Evolutionary conservation across 2,797 vertebrate genomes (phyloP).

Genomic region (Helarctos malayanus): DNA sequence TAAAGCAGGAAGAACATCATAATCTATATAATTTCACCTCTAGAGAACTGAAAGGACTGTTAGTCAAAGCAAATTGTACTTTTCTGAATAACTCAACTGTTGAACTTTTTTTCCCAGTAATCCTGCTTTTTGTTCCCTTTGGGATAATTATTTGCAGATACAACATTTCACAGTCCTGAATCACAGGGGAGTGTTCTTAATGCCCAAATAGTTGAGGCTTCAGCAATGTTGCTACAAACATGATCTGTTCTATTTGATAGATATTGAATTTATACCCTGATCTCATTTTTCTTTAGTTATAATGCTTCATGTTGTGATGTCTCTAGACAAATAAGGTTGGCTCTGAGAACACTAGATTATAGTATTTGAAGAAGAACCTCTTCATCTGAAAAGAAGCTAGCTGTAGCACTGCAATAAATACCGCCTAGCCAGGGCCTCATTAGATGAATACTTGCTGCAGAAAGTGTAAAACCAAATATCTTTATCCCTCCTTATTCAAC

Average conservation of each 20-base stretch:
- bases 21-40: constrained; percentile 62
- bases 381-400: not conserved
- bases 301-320: not conserved
- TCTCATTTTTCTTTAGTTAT: constrained; percentile 52
- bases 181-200: constrained; percentile 75
- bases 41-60: constrained; percentile 62
- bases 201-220: constrained; percentile 65
- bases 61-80: constrained; percentile 52
- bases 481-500: not conserved
- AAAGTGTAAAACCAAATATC: not conserved
- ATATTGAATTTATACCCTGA: constrained; percentile 28
- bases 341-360: constrained; percentile 3
- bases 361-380: constrained; percentile 42
- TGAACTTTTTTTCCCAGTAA: constrained; percentile 33
- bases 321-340: not conserved
- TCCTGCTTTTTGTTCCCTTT: constrained; percentile 64
- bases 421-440: not conserved
- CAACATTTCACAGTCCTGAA: constrained; percentile 75
- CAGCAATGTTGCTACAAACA: constrained; percentile 66
- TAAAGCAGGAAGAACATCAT: constrained; percentile 48
- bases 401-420: not conserved
- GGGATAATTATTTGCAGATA: constrained; percentile 74
- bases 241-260: constrained; percentile 8
- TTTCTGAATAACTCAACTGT: constrained; percentile 46
- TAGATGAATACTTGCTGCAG: not conserved